Percentiles rank a stretch among this genome's conserved stretches.
These are phyloP conservation scores for Tribolium madens DNA, from an alignment of 1,140 invertebrate species.

Conservation along the genomic window DNA sequence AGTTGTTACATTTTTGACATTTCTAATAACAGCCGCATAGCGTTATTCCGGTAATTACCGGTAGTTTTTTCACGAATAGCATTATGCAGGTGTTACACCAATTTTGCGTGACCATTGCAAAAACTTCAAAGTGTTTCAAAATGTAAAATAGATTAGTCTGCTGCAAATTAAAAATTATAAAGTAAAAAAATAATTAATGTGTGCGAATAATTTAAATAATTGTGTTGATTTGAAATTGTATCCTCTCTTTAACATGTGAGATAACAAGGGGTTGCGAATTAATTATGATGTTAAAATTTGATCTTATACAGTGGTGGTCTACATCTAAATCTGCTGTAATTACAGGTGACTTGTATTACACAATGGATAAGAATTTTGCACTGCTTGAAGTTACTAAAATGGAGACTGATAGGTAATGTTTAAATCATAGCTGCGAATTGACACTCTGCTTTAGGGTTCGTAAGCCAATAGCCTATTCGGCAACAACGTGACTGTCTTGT, in stretches of 20 bases:
- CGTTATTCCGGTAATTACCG: not conserved
- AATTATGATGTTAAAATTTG: too few relatives aligned
- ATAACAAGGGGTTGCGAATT: too few relatives aligned
- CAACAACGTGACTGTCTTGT: constrained; percentile 39
- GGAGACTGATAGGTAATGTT: constrained; percentile 21
- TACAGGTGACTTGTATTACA: not conserved
- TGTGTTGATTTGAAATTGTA: not conserved
- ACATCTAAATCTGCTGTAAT: too few relatives aligned
- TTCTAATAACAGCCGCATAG: not conserved
- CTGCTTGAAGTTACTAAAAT: not conserved
- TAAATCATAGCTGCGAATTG: constrained; percentile 35
- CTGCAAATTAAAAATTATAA: too few relatives aligned
- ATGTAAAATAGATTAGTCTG: too few relatives aligned
- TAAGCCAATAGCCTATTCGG: constrained; percentile 24
- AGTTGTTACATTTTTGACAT: not conserved
- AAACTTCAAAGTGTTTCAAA: not conserved
- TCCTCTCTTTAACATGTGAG: too few relatives aligned
- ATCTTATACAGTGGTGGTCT: too few relatives aligned
- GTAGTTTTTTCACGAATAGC: not conserved
- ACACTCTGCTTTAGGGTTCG: constrained; percentile 27
- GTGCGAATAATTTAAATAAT: not conserved
- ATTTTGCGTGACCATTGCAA: not conserved
- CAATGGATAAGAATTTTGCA: not conserved
- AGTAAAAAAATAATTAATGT: too few relatives aligned
- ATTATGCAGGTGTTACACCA: not conserved